A percentile compares a stretch with the other conserved stretches of the same genome.
Evolutionary conservation across 1,140 invertebrate genomes (phyloP).

Genomic region (Pristionchus pacificus): DNA sequence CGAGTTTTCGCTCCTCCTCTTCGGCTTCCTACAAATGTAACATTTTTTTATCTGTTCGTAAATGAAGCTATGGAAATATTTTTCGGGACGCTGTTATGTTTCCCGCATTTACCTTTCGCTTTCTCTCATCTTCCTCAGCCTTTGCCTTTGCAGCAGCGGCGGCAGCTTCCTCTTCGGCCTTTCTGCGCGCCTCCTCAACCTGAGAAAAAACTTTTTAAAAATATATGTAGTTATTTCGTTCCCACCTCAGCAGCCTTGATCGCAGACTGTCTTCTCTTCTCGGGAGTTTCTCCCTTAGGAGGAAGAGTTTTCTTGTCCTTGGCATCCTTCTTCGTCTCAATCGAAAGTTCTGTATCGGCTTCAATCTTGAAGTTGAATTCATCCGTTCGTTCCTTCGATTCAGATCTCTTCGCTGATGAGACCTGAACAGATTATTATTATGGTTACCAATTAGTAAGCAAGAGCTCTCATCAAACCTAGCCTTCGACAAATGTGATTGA

Average conservation of each 20-base stretch:
- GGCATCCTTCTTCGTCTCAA: constrained; percentile 2
- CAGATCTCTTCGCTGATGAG: not conserved
- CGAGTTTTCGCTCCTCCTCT: constrained; percentile 10
- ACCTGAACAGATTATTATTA: not conserved
- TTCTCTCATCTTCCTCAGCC: constrained; percentile 22
- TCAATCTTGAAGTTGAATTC: constrained; percentile 19
- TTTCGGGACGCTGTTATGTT: not conserved
- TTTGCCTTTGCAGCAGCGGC: constrained; percentile 21
- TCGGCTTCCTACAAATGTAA: constrained; percentile 12
- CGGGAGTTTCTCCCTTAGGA: too few relatives aligned
- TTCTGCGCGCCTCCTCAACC: not conserved
- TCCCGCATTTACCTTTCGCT: constrained; percentile 1
- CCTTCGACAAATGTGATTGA: too few relatives aligned
- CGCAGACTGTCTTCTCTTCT: constrained; percentile 3
- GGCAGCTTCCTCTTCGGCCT: not conserved
- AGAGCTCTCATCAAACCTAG: too few relatives aligned
- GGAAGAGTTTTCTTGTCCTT: constrained; percentile 7
- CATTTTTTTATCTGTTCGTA: too few relatives aligned
- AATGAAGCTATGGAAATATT: too few relatives aligned
- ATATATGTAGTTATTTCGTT: not conserved
- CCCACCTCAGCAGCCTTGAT: not conserved
- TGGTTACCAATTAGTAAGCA: too few relatives aligned
- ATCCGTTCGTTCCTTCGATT: not conserved
- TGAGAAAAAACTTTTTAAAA: not conserved
- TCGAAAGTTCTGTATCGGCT: constrained; percentile 13